phyloP scores from a whole-genome alignment of 2,888 invertebrate species.

The Perithous albicinctus region DNA sequence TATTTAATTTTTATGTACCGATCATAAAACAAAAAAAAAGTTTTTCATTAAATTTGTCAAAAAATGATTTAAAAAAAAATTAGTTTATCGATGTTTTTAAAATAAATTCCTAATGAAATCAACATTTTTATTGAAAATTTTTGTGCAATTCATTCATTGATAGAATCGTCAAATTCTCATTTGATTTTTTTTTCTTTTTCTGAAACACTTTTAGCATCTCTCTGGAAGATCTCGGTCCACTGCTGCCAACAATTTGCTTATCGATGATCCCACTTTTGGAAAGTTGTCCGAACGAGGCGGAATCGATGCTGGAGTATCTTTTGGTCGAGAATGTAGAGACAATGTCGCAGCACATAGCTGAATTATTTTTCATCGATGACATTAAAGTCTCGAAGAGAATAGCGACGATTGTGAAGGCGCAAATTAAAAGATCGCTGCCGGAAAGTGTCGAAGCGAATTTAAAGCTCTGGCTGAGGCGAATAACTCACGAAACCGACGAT shows the following conservation, averaged over 20 bases:
- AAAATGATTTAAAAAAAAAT: too few relatives aligned
- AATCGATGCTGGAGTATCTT: conserved; percentile 91
- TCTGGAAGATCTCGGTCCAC: conserved; percentile 90
- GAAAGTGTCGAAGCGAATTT: conserved; percentile 88
- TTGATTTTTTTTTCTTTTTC: neutral
- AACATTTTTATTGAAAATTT: too few relatives aligned
- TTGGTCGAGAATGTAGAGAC: conserved; percentile 90
- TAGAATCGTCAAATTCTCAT: too few relatives aligned
- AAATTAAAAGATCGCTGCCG: conserved; percentile 74
- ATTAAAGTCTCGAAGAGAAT: conserved; percentile 88
- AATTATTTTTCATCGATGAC: conserved; percentile 93
- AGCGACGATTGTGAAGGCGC: conserved; percentile 87
- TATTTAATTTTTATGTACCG: too few relatives aligned
- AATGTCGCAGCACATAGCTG: conserved; percentile 90
- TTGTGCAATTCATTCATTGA: too few relatives aligned
- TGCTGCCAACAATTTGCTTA: conserved; percentile 93
- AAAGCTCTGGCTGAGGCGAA: conserved; percentile 88
- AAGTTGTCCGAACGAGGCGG: conserved; percentile 89
- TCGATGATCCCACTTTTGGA: conserved; percentile 92
- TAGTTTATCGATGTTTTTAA: too few relatives aligned
- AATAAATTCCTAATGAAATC: too few relatives aligned
- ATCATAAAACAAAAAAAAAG: too few relatives aligned
- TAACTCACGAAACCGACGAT: conserved; percentile 92
- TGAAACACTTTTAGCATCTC: conserved; percentile 87
- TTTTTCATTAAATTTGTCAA: too few relatives aligned